Evolutionary conservation across 2,113 vertebrate species (phyloP).

Genomic region (crab-eating macaque (Macaca fascicularis)): DNA sequence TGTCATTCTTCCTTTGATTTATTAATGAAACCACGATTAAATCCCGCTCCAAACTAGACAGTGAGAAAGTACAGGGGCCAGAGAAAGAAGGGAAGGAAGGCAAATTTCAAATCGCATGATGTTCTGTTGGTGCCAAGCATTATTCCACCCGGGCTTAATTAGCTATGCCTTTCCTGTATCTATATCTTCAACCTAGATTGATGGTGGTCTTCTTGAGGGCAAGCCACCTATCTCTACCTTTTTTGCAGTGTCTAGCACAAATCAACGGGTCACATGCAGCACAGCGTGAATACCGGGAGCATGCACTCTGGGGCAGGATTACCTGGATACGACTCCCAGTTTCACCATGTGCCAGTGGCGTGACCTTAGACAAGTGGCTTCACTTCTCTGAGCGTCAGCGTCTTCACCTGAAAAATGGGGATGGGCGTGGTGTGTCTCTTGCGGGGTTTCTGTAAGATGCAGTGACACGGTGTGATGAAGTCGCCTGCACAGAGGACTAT

Average conservation of each 20-base stretch:
- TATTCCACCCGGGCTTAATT: not conserved
- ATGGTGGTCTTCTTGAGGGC: not conserved
- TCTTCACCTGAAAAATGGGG: not conserved
- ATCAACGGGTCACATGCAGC: rapidly evolving
- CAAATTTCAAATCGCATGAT: not conserved
- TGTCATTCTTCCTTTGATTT: conserved; percentile 37
- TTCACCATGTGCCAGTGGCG: not conserved
- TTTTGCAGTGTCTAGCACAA: rapidly evolving
- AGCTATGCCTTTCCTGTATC: not conserved
- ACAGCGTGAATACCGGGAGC: not conserved
- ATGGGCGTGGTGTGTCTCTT: not conserved
- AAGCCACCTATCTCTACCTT: not conserved
- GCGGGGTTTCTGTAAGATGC: too few relatives aligned
- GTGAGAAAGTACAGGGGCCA: not conserved
- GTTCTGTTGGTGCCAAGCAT: not conserved
- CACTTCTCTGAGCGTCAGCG: not conserved
- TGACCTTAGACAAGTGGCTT: not conserved
- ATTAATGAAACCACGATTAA: conserved; percentile 43
- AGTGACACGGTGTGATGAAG: rapidly evolving
- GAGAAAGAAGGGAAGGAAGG: too few relatives aligned
- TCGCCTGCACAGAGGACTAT: rapidly evolving
- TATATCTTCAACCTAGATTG: not conserved
- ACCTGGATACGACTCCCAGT: not conserved
- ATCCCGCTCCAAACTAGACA: not conserved
- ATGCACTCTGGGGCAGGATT: not conserved